phyloP scores from a whole-genome alignment of 1,140 invertebrate genomes.

The Mya arenaria region DNA sequence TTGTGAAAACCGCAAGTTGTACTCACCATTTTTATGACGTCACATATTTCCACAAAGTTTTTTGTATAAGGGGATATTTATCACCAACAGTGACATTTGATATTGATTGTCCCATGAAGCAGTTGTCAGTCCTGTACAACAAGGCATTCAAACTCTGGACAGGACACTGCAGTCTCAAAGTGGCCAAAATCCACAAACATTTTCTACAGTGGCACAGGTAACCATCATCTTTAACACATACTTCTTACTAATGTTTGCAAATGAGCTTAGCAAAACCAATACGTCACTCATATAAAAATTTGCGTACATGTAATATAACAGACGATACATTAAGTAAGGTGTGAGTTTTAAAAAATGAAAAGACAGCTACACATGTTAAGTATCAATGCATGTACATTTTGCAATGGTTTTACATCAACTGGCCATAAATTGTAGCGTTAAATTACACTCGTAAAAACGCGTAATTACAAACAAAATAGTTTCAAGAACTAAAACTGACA shows the following conservation, averaged over 20 bases:
- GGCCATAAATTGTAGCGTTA: no score
- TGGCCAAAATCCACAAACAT: conserved; percentile 23
- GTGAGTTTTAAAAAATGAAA: not conserved
- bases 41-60: not conserved
- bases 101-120: not conserved
- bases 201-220: conserved; percentile 46
- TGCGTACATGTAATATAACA: not conserved
- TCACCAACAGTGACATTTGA: not conserved
- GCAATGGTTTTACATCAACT: no score
- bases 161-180: conserved; percentile 18
- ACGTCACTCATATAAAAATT: no score
- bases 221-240: not conserved
- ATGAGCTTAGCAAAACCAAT: not conserved
- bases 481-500: no score
- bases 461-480: no score
- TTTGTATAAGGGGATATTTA: not conserved
- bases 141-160: conserved; percentile 21
- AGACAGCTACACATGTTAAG: no score
- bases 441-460: no score
- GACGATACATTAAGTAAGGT: not conserved
- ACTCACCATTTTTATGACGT: not conserved
- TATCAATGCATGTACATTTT: no score
- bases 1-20: not conserved
- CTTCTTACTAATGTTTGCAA: not conserved
- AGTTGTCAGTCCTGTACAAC: not conserved